Conservation (phyloP, 2,797 vertebrate genomes). For the Neostethus bicornis region DNA sequence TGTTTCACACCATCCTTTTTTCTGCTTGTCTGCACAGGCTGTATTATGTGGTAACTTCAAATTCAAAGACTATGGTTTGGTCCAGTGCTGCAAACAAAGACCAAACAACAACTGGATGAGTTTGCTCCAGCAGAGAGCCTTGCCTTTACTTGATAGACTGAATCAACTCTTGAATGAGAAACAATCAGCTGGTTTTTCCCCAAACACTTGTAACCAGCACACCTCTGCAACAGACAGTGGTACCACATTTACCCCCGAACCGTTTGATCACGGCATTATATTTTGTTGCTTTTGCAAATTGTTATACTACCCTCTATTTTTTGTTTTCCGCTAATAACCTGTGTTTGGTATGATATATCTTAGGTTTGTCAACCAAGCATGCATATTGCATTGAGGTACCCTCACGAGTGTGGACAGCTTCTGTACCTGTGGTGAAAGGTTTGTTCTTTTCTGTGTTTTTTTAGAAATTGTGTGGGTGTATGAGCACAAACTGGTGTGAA, state of each 20-base stretch:
- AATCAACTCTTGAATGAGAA: constrained; percentile 75
- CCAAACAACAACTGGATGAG: constrained; percentile 30
- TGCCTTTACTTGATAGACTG: constrained; percentile 81
- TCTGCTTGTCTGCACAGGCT: constrained; percentile 68
- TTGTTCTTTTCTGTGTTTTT: neutral
- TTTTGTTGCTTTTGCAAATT: too few relatives aligned
- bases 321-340: too few relatives aligned
- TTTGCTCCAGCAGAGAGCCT: constrained; percentile 73
- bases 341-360: constrained; percentile 23
- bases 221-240: constrained; percentile 50
- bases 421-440: constrained; percentile 74
- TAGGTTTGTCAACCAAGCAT: constrained; percentile 67
- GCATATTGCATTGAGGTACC: constrained; percentile 50
- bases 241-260: neutral
- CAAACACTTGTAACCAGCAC: constrained; percentile 56
- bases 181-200: constrained; percentile 44
- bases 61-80: constrained; percentile 81
- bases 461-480: neutral
- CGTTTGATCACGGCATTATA: neutral
- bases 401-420: constrained; percentile 74
- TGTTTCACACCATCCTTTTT: neutral
- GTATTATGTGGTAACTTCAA: constrained; percentile 76
- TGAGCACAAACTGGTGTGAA: neutral
- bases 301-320: too few relatives aligned
- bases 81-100: constrained; percentile 38